phyloP scores from a whole-genome alignment of 2,797 vertebrate genomes.

The Pipistrellus pygmaeus region DNA sequence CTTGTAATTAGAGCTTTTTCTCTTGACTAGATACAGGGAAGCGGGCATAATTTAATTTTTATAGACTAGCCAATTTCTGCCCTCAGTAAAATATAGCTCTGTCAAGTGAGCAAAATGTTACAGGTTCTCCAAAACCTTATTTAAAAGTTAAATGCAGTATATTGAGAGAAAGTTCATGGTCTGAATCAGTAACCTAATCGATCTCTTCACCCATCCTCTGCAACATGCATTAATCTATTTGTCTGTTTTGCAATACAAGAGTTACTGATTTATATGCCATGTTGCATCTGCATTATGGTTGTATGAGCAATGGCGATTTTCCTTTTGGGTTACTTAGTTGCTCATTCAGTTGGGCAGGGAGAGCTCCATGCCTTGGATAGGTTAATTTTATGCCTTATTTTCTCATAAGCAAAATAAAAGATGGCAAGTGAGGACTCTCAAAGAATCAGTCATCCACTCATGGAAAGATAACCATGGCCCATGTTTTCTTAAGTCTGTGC shows the following conservation, averaged over 20 bases:
- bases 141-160: constrained; percentile 81
- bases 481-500: background rate
- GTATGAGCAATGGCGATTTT: constrained; percentile 58
- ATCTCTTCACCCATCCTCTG: constrained; percentile 73
- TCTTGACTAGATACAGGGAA: constrained; percentile 85
- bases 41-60: constrained; percentile 86
- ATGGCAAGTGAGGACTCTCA: background rate
- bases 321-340: constrained; percentile 16
- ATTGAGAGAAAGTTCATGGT: constrained; percentile 76
- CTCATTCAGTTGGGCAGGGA: background rate
- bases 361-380: background rate
- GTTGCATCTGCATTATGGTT: constrained; percentile 35
- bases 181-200: constrained; percentile 70
- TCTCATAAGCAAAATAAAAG: background rate
- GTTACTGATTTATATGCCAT: constrained; percentile 64
- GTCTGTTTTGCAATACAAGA: constrained; percentile 65
- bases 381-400: background rate
- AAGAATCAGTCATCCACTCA: background rate
- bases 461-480: background rate
- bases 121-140: constrained; percentile 78
- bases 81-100: constrained; percentile 83
- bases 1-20: constrained; percentile 87
- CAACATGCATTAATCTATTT: constrained; percentile 67
- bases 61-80: constrained; percentile 84
- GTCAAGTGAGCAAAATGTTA: constrained; percentile 78